Base-by-base conservation (phyloP, 2,888 invertebrate genomes). In the Clanis bilineata region DNA sequence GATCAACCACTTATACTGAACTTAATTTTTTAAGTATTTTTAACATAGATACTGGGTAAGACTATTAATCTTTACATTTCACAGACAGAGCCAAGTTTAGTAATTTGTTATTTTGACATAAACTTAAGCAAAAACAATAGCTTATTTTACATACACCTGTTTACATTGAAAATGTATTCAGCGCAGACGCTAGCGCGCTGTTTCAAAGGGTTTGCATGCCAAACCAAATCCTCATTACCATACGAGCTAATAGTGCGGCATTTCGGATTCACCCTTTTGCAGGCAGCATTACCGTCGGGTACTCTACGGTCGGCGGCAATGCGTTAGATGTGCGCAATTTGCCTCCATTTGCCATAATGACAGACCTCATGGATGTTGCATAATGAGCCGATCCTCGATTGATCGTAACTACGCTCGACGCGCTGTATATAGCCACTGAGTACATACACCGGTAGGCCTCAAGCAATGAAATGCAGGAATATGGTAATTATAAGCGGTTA, bases 261-360 rank as follows among this genome's bases (percentile, higher is more conserved):
- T 78, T 81, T 78, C 73, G 76, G 79, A 79, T 82, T 80, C 81
- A 80, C 80, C 83, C 86, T 83, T 85, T 83, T 80, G 78, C 76
- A 80, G 76, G 80, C 83, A 82, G 85, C 77, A 83, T 83, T 82
- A 79, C 72, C 61, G 64, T 21, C 47, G 45, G 39, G 21, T 51
- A 58, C 58, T 36, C 36, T 18, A 36, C 45, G 51, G 15, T 66
- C 74, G 72, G 70, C 77, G 76, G 83, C 79, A 74, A 80, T 85
- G 86, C 86, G 90, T 88, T 88, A 90, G 89, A 90, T 83, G 83
- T 82, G 83, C 84, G 88, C 92, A 92, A 92, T 92, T 92, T 90
- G 85, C 85, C 85, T 83, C 86, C 89, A 91, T 91, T 91, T 88
- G 86, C 73, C 70, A 72, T 92, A 92, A 92, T 92, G 85, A 90